Conservation (phyloP, 2,888 invertebrate species). For the Schrankia costaestrigalis region DNA sequence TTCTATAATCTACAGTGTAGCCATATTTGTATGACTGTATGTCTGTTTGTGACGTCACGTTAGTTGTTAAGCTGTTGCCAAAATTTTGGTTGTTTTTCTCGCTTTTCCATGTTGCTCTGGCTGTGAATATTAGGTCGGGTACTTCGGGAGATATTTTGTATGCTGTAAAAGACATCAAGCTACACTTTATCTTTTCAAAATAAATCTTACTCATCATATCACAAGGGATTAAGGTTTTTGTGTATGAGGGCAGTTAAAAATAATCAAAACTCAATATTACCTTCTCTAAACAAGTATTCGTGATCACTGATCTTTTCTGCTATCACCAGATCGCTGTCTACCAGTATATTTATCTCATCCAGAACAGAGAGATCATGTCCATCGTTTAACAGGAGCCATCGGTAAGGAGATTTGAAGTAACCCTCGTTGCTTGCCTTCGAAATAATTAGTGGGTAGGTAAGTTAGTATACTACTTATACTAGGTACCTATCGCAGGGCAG, state of each 20-base stretch:
- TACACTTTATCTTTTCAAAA: too few relatives aligned
- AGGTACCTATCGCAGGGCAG: too few relatives aligned
- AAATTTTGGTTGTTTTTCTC: not conserved
- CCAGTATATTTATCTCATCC: conserved; percentile 44
- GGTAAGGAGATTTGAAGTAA: conserved; percentile 73
- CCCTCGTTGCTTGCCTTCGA: conserved; percentile 61
- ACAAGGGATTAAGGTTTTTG: too few relatives aligned
- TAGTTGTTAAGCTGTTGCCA: not conserved
- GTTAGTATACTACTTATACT: too few relatives aligned
- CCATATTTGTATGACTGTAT: conserved; percentile 36
- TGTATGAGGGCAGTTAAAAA: too few relatives aligned
- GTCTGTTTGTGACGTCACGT: not conserved
- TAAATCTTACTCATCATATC: too few relatives aligned
- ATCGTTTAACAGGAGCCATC: conserved; percentile 66
- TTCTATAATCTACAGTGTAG: conserved; percentile 49
- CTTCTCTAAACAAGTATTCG: conserved; percentile 50
- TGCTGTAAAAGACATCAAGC: conserved; percentile 39
- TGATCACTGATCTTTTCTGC: conserved; percentile 39
- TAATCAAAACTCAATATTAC: conserved; percentile 34
- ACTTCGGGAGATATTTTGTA: conserved; percentile 57
- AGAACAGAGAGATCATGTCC: conserved; percentile 11
- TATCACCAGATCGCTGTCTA: conserved; percentile 76
- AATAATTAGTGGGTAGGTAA: too few relatives aligned
- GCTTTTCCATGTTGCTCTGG: conserved; percentile 46
- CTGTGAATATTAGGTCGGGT: conserved; percentile 47